Conservation (phyloP, 2,797 vertebrate genomes). For the Enoplosus armatus region DNA sequence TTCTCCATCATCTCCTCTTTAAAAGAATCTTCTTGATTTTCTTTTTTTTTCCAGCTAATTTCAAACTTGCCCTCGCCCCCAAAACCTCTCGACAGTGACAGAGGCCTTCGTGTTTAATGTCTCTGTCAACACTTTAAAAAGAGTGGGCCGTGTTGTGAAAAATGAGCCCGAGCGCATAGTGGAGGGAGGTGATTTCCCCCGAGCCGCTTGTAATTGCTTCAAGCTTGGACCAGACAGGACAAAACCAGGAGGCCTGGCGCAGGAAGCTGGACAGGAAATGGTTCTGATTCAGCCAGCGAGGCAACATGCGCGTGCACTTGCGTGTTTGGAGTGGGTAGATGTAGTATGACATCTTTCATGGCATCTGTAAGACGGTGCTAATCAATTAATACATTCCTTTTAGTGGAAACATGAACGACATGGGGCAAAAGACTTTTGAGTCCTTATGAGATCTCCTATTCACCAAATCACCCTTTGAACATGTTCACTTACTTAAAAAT, state of each 20-base stretch:
- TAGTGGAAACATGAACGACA: background rate
- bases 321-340: conserved; percentile 28
- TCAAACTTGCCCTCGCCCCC: conserved; percentile 36
- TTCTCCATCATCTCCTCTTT: conserved; percentile 18
- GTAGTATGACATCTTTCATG: conserved; percentile 20
- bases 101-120: conserved; percentile 74
- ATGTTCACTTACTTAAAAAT: conserved; percentile 8
- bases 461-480: conserved; percentile 3
- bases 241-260: conserved; percentile 77
- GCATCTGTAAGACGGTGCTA: background rate
- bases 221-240: conserved; percentile 79
- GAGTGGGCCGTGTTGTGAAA: conserved; percentile 76
- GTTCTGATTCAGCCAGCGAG: conserved; percentile 74
- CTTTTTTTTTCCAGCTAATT: background rate
- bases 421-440: background rate
- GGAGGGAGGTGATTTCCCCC: conserved; percentile 79
- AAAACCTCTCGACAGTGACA: conserved; percentile 50
- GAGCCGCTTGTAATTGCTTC: conserved; percentile 83
- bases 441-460: conserved; percentile 1
- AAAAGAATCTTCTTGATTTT: background rate
- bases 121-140: conserved; percentile 79
- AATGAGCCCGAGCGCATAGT: conserved; percentile 71
- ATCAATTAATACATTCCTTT: background rate
- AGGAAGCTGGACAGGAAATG: conserved; percentile 84
- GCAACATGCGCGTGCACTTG: too few relatives aligned